Percentiles rank a stretch among this genome's conserved stretches.
Conservation (phyloP, 2,797 vertebrate genomes). For the Novumbra hubbsi region DNA sequence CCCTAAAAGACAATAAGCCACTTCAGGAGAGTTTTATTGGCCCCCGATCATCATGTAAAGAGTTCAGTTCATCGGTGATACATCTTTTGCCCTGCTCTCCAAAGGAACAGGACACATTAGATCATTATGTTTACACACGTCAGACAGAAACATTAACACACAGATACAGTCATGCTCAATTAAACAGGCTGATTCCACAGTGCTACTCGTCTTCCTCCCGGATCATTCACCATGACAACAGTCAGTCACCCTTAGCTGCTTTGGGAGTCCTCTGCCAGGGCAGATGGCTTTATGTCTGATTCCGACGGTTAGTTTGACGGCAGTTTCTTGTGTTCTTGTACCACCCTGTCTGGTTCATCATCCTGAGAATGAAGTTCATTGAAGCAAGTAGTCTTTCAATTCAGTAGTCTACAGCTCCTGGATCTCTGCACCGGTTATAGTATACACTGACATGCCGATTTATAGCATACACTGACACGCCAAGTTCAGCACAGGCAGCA, state of each 20-base stretch:
- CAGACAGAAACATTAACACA: slow-evolving; percentile 13
- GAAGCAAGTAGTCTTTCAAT: too few relatives aligned
- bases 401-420: too few relatives aligned
- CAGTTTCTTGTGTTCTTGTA: too few relatives aligned
- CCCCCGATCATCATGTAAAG: background rate
- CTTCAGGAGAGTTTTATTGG: too few relatives aligned
- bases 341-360: too few relatives aligned
- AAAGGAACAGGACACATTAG: slow-evolving; percentile 13
- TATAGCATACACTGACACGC: too few relatives aligned
- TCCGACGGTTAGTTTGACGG: too few relatives aligned
- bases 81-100: slow-evolving; percentile 8
- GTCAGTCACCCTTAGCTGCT: background rate
- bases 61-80: background rate
- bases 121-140: slow-evolving; percentile 12
- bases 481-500: too few relatives aligned
- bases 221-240: slow-evolving; percentile 41
- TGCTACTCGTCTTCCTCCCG: slow-evolving; percentile 15
- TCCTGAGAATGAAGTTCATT: too few relatives aligned
- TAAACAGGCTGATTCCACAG: slow-evolving; percentile 30
- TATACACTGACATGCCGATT: too few relatives aligned
- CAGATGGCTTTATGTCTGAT: background rate
- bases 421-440: too few relatives aligned
- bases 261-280: background rate
- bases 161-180: slow-evolving; percentile 31
- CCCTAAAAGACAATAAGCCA: slow-evolving; percentile 19